phyloP scores from a whole-genome alignment of 2,888 invertebrate genomes.

The Dryocosmus kuriphilus region DNA sequence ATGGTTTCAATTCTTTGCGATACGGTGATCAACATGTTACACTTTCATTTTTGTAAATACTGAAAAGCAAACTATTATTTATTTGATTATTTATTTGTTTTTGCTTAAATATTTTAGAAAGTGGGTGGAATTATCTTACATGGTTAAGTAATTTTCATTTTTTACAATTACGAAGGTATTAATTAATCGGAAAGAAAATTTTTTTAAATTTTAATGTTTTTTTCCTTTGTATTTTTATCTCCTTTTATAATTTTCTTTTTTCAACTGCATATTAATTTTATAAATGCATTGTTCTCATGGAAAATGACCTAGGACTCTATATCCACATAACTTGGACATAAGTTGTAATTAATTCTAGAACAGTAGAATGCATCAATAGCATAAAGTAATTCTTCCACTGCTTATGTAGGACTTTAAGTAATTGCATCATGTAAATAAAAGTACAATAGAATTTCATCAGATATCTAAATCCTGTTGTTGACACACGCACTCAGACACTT shows the following conservation, averaged over 20 bases:
- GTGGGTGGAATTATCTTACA: background rate
- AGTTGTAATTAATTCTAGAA: background rate
- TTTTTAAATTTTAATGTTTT: background rate
- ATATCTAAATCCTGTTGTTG: background rate
- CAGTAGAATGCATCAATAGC: background rate
- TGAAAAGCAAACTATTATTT: background rate
- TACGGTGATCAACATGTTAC: constrained; percentile 3
- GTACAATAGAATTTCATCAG: background rate
- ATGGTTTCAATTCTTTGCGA: constrained; percentile 27
- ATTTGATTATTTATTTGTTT: constrained; percentile 10
- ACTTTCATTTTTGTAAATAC: constrained; percentile 4
- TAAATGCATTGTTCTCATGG: background rate
- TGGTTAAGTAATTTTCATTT: background rate
- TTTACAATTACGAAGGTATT: background rate
- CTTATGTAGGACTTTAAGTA: background rate
- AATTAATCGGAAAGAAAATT: background rate
- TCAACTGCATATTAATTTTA: background rate
- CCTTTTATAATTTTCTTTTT: background rate
- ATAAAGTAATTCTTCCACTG: background rate
- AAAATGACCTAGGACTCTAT: background rate
- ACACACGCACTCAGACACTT: background rate
- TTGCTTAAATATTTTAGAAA: constrained; percentile 14
- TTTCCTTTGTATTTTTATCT: background rate
- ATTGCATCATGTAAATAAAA: background rate
- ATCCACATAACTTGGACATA: background rate